Percentiles rank a stretch among this genome's conserved stretches.
These are phyloP conservation scores for Battus philenor DNA, from an alignment of 1,140 invertebrate genomes.

Conservation along the genomic window DNA sequence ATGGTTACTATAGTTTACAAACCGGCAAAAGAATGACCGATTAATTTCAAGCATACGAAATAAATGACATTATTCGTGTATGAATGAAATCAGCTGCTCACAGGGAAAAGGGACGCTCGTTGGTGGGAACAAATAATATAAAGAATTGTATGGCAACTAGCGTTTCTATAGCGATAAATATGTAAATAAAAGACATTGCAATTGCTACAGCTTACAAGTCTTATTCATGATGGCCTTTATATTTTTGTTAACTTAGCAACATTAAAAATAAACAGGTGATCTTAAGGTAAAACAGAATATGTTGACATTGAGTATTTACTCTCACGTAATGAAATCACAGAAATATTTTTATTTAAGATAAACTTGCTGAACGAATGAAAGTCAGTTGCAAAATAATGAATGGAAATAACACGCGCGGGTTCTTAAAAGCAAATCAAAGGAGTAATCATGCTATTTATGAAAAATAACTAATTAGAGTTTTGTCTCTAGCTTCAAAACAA, in stretches of 20 bases:
- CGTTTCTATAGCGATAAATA: slow-evolving; percentile 45
- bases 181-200: slow-evolving; percentile 4
- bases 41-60: slow-evolving; percentile 9
- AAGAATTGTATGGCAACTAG: slow-evolving; percentile 34
- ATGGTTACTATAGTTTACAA: no score
- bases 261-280: no score
- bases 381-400: no score
- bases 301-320: no score
- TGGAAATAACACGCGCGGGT: slow-evolving; percentile 15
- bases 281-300: no score
- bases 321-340: no score
- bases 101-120: slow-evolving; percentile 24
- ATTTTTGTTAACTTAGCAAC: no score
- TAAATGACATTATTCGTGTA: slow-evolving; percentile 26
- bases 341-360: no score
- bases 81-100: slow-evolving; percentile 62
- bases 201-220: no score
- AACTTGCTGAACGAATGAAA: no score
- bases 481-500: slow-evolving; percentile 36
- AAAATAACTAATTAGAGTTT: slow-evolving; percentile 58
- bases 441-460: slow-evolving; percentile 32
- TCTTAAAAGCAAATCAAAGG: slow-evolving; percentile 25
- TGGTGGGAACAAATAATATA: slow-evolving; percentile 42
- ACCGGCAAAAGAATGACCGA: no score
- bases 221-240: no score